phyloP scores from a whole-genome alignment of 2,797 vertebrate species.

The Aeoliscus strigatus region DNA sequence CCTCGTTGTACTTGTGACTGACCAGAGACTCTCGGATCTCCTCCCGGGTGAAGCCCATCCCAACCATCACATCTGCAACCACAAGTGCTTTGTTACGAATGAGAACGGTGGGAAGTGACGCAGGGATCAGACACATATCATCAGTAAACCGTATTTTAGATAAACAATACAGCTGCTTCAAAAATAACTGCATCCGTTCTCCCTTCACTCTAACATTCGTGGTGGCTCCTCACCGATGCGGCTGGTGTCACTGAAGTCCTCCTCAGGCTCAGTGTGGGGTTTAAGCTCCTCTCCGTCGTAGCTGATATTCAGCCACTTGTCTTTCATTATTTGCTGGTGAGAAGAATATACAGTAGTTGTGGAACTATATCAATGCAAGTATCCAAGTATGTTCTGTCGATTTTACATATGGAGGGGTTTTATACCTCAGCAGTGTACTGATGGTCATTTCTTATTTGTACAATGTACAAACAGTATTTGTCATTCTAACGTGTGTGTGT shows the following conservation, averaged over 20 bases:
- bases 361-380: no score
- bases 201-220: background rate
- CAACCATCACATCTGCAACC: conserved; percentile 87
- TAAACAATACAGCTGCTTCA: no score
- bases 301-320: conserved; percentile 92
- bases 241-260: conserved; percentile 80
- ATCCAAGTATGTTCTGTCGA: no score
- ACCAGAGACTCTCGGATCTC: conserved; percentile 85
- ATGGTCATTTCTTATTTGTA: no score
- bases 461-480: no score
- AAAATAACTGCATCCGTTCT: no score
- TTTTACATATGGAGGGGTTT: no score
- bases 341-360: background rate
- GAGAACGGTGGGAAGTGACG: background rate
- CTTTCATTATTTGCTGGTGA: conserved; percentile 93
- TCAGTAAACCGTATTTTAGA: no score
- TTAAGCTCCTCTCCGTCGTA: conserved; percentile 83
- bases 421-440: no score
- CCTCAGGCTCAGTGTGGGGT: conserved; percentile 82
- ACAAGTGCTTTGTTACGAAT: background rate
- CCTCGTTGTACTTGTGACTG: conserved; percentile 88
- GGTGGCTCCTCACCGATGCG: conserved; percentile 77
- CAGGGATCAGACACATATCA: background rate
- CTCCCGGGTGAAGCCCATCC: conserved; percentile 88
- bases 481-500: no score